A percentile compares a stretch with the other conserved stretches of the same genome.
Evolutionary conservation across 1,140 invertebrate genomes (phyloP).

Genomic region (Drosophila miranda): DNA sequence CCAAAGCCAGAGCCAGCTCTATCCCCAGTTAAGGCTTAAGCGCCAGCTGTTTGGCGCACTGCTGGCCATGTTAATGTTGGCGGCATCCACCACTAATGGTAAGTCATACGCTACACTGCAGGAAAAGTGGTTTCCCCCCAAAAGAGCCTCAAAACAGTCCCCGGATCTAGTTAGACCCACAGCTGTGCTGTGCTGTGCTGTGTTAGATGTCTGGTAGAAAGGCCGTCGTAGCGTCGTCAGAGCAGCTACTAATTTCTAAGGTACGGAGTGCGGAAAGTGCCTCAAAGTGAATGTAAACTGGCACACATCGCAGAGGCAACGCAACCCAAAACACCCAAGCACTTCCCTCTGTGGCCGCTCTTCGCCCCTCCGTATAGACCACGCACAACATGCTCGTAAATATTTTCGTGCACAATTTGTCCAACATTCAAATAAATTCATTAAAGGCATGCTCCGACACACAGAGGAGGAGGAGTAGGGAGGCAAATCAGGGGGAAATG

Average conservation of each 20-base stretch:
- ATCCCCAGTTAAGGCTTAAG: conserved; percentile 30
- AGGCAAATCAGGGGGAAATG: conserved; percentile 25
- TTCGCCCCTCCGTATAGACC: neutral
- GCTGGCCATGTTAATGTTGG: conserved; percentile 55
- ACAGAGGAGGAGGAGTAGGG: conserved; percentile 14
- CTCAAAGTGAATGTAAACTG: conserved; percentile 79
- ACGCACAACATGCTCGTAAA: conserved; percentile 68
- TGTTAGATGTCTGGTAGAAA: conserved; percentile 44
- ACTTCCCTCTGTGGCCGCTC: neutral
- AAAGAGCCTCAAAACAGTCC: conserved; percentile 21
- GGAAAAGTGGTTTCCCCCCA: conserved; percentile 3
- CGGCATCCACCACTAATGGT: conserved; percentile 63
- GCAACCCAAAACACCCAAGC: conserved; percentile 7
- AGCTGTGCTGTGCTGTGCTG: conserved; percentile 38
- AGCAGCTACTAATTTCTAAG: conserved; percentile 77
- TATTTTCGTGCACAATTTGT: conserved; percentile 80
- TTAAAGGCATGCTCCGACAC: conserved; percentile 65
- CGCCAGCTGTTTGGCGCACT: conserved; percentile 74
- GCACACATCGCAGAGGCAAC: conserved; percentile 49
- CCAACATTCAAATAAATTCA: conserved; percentile 81
- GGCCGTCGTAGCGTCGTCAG: conserved; percentile 49
- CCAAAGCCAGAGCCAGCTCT: conserved; percentile 1
- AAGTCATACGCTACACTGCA: conserved; percentile 43
- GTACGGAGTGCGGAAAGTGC: conserved; percentile 39
- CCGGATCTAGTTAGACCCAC: conserved; percentile 50